Percentiles rank a stretch among this genome's conserved stretches.
phyloP scores from a whole-genome alignment of 2,888 invertebrate genomes.

The Dysmachus trigonus region DNA sequence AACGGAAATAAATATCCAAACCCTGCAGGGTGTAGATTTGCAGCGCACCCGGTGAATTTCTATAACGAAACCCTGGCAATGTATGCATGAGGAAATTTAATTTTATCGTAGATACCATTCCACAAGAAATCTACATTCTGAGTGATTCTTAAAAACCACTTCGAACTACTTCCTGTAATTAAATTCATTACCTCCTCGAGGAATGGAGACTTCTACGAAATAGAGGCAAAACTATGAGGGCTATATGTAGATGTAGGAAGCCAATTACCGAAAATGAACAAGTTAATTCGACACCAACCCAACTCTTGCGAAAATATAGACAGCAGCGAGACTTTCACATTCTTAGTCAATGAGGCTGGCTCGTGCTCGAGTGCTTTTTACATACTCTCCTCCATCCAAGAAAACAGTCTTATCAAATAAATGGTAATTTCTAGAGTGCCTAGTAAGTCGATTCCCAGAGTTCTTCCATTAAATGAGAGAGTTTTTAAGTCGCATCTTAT shows the following conservation, averaged over 20 bases:
- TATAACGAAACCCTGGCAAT: background rate
- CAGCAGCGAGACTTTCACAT: background rate
- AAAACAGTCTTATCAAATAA: background rate
- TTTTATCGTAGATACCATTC: background rate
- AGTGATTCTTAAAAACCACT: background rate
- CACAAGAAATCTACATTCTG: background rate
- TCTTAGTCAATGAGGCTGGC: background rate
- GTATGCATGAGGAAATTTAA: background rate
- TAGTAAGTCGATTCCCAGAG: background rate
- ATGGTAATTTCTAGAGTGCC: background rate
- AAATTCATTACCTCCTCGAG: background rate
- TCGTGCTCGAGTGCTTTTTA: background rate
- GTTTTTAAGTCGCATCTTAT: background rate
- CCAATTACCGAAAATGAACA: constrained; percentile 22
- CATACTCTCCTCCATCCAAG: background rate
- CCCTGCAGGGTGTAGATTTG: background rate
- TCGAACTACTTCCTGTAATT: background rate
- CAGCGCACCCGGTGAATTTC: background rate
- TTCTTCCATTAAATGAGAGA: background rate
- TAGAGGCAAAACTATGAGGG: background rate
- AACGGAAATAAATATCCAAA: too few relatives aligned
- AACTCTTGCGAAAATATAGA: background rate
- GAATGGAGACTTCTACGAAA: background rate
- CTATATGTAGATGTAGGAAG: background rate
- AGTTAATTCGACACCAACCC: background rate